Evolutionary conservation across 1,140 invertebrate species (phyloP).

Genomic region (Drosophila mauritiana): DNA sequence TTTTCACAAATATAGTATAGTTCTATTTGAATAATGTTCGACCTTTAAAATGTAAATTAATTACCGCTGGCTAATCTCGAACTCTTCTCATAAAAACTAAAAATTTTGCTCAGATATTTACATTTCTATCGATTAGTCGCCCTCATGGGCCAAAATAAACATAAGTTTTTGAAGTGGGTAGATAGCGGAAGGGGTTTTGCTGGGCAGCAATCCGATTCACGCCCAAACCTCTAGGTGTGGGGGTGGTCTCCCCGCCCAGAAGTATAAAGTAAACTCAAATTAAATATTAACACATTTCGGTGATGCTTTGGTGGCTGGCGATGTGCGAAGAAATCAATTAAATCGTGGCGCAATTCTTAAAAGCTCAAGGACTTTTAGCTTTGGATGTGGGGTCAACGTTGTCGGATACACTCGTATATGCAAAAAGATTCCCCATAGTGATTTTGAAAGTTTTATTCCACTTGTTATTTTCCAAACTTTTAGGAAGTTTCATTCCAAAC

Average conservation of each 20-base stretch:
- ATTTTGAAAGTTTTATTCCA: slow-evolving; percentile 10
- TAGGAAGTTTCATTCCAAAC: slow-evolving; percentile 15
- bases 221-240: slow-evolving; percentile 5
- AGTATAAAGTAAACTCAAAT: slow-evolving; percentile 52
- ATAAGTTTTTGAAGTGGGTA: slow-evolving; percentile 15
- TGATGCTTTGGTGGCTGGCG: slow-evolving; percentile 23
- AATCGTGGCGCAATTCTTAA: slow-evolving; percentile 28
- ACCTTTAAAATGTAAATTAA: slow-evolving; percentile 58
- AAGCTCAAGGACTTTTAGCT: slow-evolving; percentile 23
- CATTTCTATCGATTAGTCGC: slow-evolving; percentile 44
- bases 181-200: neutral
- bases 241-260: neutral
- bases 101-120: slow-evolving; percentile 49
- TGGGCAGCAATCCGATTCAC: slow-evolving; percentile 29
- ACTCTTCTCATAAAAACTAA: slow-evolving; percentile 33
- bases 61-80: slow-evolving; percentile 46
- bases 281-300: slow-evolving; percentile 59
- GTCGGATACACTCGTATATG: neutral
- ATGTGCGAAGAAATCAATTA: slow-evolving; percentile 63
- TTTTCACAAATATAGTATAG: slow-evolving; percentile 23
- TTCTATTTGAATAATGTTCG: slow-evolving; percentile 27
- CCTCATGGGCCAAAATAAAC: slow-evolving; percentile 47
- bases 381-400: neutral
- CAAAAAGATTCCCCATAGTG: slow-evolving; percentile 1
- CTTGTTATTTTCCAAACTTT: slow-evolving; percentile 12